Evolutionary conservation across 2,113 vertebrate species (phyloP).

Genomic region (Chloropsis cyanopogon): DNA sequence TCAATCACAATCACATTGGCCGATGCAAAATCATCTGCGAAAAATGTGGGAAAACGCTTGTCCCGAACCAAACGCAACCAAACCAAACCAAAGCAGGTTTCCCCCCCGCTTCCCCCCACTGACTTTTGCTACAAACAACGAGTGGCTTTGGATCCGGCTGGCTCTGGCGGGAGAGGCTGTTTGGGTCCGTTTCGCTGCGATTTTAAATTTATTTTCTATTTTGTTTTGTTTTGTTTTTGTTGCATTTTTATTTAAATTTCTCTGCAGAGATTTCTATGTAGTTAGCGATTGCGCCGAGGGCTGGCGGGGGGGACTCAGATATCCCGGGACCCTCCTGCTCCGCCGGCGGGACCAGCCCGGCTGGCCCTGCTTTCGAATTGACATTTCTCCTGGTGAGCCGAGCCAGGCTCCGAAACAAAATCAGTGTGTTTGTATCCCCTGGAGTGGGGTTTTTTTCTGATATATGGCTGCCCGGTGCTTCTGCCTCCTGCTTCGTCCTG

Average conservation of each 20-base stretch:
- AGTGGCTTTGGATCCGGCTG: background rate
- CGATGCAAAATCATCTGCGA: background rate
- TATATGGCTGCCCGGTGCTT: background rate
- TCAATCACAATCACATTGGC: background rate
- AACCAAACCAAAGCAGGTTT: background rate
- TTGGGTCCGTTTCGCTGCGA: background rate
- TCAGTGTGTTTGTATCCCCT: background rate
- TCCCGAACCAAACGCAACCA: background rate
- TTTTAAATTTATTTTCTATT: background rate
- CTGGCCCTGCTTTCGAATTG: background rate
- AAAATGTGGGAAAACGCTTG: background rate
- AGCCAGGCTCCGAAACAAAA: constrained; percentile 14
- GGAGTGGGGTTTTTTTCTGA: background rate
- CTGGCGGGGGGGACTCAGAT: background rate
- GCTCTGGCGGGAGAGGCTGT: background rate
- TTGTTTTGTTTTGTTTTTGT: background rate
- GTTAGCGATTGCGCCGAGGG: accelerated
- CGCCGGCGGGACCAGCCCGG: background rate
- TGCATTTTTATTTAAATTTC: background rate
- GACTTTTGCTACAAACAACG: background rate
- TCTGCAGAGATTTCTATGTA: background rate
- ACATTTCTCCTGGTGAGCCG: background rate
- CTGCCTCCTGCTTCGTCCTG: background rate
- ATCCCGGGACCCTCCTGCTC: background rate
- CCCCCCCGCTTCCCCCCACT: accelerated